Base-by-base conservation (phyloP, 2,113 vertebrate species). In the Eubucco bourcierii region DNA sequence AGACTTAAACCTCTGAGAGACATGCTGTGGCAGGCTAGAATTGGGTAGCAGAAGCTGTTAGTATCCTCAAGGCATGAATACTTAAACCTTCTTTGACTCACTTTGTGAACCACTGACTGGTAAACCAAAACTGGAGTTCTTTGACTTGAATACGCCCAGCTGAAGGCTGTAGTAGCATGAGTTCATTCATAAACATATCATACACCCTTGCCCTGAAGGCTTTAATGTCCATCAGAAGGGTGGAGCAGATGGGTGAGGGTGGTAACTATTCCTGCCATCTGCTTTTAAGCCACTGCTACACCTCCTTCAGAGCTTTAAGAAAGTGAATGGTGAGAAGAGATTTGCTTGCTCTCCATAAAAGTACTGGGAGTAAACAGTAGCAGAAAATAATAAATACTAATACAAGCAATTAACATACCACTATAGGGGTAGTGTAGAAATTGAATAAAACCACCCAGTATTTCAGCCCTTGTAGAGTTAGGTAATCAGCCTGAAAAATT, bases 101-200 rank as follows among this genome's bases (percentile, higher is more conserved):
- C 34, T 87, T 64, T 63, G 64, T 76, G 31, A 95, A 82, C 52
- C 52, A 28, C 56, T 85, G 46, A 34, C 33, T 76, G 56, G 60
- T 85, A 95, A 90, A 91, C 37, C 74, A 81, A 90, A 93, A 74
- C 39, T 80, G 53, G 37, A 92, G 71, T 88, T 84, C 37, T 90
- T 94, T 71, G 77, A 31, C 47, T 88, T 65, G 89, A 74, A 41
- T 83, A 44, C 44, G 53, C 27, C 39, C 63, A 81, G 27, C 31
- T 92, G 78, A 89, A 87, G 66, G 29, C 37, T 84, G 47, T 50
- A 72, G 21, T 16, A 81, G 44, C n/a, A 46, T 64, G 68, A 90
- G 41, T 41, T 92, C 60, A 87, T 94, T 73, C 75, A 41, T 8
- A 66, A 31, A 29, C 34, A 3, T 76, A 71, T 70, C 52, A 1